A percentile compares a stretch with the other conserved stretches of the same genome.
Evolutionary conservation across 2,797 vertebrate genomes (phyloP).

Genomic region (Hydrolagus colliei): DNA sequence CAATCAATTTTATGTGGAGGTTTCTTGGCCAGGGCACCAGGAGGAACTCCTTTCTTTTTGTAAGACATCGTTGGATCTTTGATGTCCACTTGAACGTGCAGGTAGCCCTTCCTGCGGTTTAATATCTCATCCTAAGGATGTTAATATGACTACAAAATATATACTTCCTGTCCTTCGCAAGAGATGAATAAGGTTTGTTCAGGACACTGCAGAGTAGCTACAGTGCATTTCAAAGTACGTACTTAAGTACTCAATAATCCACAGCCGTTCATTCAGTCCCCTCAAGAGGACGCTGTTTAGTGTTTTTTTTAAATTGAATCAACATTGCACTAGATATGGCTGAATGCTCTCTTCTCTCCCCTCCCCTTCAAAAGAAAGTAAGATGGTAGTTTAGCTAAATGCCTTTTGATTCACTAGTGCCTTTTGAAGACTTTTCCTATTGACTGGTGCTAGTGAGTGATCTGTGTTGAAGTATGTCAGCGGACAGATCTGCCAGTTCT

Average conservation of each 20-base stretch:
- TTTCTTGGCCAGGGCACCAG: too few relatives aligned
- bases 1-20: too few relatives aligned
- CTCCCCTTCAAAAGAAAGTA: background rate
- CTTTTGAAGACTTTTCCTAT: background rate
- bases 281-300: background rate
- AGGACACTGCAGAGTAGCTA: too few relatives aligned
- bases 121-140: too few relatives aligned
- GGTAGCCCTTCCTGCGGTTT: too few relatives aligned
- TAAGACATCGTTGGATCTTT: too few relatives aligned
- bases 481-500: background rate
- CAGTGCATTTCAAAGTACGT: too few relatives aligned
- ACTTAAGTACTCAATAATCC: too few relatives aligned
- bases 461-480: background rate
- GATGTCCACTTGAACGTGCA: too few relatives aligned
- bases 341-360: background rate
- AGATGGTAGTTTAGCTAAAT: background rate
- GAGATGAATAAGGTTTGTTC: background rate
- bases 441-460: background rate
- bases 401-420: too few relatives aligned
- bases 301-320: background rate
- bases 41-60: too few relatives aligned
- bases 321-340: background rate
- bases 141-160: background rate
- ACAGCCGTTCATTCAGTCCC: background rate
- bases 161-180: background rate